phyloP scores from a whole-genome alignment of 2,888 invertebrate genomes.

The Mylabris sibirica region DNA sequence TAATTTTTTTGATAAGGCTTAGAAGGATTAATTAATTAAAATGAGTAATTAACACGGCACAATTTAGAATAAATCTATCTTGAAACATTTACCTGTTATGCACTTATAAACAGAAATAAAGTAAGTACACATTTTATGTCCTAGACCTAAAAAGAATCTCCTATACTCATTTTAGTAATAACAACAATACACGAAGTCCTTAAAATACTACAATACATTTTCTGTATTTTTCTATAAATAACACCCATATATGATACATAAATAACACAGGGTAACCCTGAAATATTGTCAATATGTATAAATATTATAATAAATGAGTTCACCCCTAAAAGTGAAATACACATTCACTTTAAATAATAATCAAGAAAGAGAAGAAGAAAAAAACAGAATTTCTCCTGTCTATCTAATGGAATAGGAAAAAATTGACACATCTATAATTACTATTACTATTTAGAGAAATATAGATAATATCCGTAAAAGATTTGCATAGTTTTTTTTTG shows the following conservation, averaged over 20 bases:
- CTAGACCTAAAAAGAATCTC: constrained; percentile 2
- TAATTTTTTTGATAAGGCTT: neutral
- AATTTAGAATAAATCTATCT: neutral
- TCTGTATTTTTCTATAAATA: neutral
- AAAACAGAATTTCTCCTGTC: neutral
- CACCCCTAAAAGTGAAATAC: neutral
- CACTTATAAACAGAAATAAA: neutral
- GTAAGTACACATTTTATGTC: neutral
- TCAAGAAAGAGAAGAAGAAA: neutral
- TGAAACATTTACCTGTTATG: neutral
- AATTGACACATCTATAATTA: neutral
- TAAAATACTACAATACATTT: neutral
- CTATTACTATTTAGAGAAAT: neutral
- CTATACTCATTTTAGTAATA: neutral
- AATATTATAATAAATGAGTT: neutral
- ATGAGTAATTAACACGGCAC: neutral
- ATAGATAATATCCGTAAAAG: neutral
- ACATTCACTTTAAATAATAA: neutral
- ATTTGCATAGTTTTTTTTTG: neutral
- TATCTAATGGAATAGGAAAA: neutral
- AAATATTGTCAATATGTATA: neutral
- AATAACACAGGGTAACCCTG: neutral
- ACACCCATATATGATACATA: neutral
- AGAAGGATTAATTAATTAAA: neutral
- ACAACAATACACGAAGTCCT: constrained; percentile 1